These are phyloP conservation scores for Xiphias gladius DNA, from an alignment of 2,113 vertebrate genomes.

Conservation along the genomic window DNA sequence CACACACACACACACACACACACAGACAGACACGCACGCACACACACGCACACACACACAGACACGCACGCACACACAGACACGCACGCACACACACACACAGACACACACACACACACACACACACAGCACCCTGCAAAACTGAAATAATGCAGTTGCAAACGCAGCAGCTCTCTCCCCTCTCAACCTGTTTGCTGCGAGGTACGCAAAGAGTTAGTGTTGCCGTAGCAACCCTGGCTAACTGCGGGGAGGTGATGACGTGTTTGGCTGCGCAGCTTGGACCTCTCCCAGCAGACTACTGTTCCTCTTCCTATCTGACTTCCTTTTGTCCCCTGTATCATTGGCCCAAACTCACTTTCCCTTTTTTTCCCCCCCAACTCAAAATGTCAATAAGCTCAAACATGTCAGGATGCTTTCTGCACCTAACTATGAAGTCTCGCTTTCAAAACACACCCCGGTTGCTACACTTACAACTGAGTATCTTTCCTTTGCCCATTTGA, in stretches of 20 bases:
- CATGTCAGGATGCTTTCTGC: not conserved
- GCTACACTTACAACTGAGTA: not conserved
- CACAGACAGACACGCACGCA: not conserved
- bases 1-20: not conserved
- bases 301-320: slow-evolving; percentile 44
- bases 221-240: slow-evolving; percentile 74
- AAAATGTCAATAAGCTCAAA: slow-evolving; percentile 29
- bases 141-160: slow-evolving; percentile 61
- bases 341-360: not conserved
- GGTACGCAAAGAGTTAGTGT: slow-evolving; percentile 68
- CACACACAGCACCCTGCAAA: not conserved
- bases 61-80: too few relatives aligned
- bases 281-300: slow-evolving; percentile 60
- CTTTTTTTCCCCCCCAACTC: not conserved
- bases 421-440: not conserved
- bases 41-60: not conserved
- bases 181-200: slow-evolving; percentile 52
- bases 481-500: not conserved
- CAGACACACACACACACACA: not conserved
- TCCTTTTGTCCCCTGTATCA: slow-evolving; percentile 33
- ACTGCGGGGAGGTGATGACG: slow-evolving; percentile 50
- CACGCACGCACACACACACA: not conserved
- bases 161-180: slow-evolving; percentile 38
- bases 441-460: not conserved
- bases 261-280: slow-evolving; percentile 61